Evolutionary conservation across 2,113 vertebrate species (phyloP), one percentile per base, ranked within the genome.

Genomic region (Nesogale talazaci): DNA sequence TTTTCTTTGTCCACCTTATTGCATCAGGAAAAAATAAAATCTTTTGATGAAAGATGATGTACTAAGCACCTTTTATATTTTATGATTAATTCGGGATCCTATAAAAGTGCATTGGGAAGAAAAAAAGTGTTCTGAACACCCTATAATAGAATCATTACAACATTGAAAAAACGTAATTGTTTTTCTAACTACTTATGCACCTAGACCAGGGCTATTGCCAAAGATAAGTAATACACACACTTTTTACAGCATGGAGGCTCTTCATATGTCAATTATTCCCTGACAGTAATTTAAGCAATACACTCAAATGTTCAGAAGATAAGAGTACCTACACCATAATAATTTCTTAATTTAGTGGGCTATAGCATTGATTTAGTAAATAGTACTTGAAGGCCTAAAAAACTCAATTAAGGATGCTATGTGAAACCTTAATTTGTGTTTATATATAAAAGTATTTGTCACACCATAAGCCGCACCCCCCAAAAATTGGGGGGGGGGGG

Each of bases 331-430:
- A 59, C 14, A 34, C 77, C 56, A 52, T 87, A 94, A 95, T 95
- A 85, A 96, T 78, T 96, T 95, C 94, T 93, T 95, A 95, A 96
- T 93, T 94, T 94, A 94, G 88, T 93, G 61, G 91, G 83, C 56
- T 82, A 38, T 86, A 74, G 92, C 57, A 88, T 86, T 90, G 90
- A 96, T 95, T 96, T 95, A 94, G 95, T 94, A 94, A 95, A 72
- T 85, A 95, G 85, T 11, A 94, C 79, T 85, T 92, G 42, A 83
- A 96, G 82, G 82, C 36, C 87, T 95, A 36, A 94, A 94, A 94
- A 94, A 94, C 91, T 93, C 93, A 95, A 95, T 93, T 27, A 90
- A 91, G 70, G 78, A 81, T 92, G 36, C 92, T 89, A 78, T 91
- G 6, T 87, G 90, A 88, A 81, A 87, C 61, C 52, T 10, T 34